phyloP scores from a whole-genome alignment of 2,113 vertebrate genomes.

The Perca fluviatilis region DNA sequence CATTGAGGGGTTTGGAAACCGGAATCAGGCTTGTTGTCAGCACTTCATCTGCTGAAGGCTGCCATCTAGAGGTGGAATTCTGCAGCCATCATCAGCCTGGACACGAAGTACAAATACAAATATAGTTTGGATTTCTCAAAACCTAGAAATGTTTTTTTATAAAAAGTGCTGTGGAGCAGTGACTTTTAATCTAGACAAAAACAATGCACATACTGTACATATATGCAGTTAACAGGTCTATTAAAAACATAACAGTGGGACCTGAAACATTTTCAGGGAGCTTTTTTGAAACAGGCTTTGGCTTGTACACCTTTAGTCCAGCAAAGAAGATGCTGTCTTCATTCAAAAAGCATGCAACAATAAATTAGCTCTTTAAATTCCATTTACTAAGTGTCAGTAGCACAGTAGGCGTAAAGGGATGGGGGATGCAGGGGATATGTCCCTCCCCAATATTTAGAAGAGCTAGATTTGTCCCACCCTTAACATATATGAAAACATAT shows the following conservation, averaged over 20 bases:
- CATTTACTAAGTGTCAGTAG: too few species aligned
- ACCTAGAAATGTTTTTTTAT: background rate
- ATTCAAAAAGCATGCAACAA: background rate
- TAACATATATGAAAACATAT: too few species aligned
- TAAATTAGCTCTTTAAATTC: background rate
- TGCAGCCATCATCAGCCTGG: background rate
- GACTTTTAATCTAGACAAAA: background rate
- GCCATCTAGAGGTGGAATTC: conserved; percentile 24
- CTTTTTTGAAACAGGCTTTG: background rate
- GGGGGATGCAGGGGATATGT: too few species aligned
- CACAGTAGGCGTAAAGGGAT: too few species aligned
- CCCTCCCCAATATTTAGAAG: too few species aligned
- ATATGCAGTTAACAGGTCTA: conserved; percentile 14
- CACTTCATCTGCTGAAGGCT: background rate
- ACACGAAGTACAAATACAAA: background rate
- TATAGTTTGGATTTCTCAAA: background rate
- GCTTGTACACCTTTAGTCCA: background rate
- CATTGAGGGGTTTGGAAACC: background rate
- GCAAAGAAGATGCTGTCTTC: too few species aligned
- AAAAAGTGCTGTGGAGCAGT: background rate
- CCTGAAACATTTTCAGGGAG: background rate
- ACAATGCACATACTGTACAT: too few species aligned
- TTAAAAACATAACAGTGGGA: background rate
- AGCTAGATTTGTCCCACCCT: too few species aligned
- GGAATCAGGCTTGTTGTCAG: too few species aligned